Percentiles rank a stretch among this genome's conserved stretches.
Evolutionary conservation across 2,888 invertebrate genomes (phyloP).

Genomic region (Cenopis cana): DNA sequence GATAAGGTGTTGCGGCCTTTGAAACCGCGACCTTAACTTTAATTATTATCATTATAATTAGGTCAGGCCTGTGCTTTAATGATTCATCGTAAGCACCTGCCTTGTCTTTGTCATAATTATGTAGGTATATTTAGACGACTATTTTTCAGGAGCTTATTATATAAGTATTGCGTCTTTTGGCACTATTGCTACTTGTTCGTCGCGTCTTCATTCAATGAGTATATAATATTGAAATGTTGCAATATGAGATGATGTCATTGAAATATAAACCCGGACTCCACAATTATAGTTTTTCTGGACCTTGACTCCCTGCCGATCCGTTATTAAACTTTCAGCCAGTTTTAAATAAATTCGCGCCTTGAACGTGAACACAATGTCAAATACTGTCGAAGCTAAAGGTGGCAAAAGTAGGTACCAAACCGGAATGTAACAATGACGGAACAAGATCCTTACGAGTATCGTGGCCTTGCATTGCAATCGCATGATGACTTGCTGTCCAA

Average conservation of each 20-base stretch:
- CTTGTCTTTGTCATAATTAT: slow-evolving; percentile 15
- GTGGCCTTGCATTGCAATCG: background rate
- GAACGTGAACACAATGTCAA: background rate
- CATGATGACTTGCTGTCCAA: background rate
- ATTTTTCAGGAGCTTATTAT: background rate
- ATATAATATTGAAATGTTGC: no score
- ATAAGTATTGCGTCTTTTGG: background rate
- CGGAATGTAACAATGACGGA: background rate
- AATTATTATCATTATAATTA: slow-evolving; percentile 21
- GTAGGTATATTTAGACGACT: background rate
- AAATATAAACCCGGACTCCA: background rate
- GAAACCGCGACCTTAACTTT: slow-evolving; percentile 6
- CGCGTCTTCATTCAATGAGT: background rate
- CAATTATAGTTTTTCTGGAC: no score
- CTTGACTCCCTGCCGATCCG: no score
- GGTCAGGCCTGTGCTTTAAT: slow-evolving; percentile 1
- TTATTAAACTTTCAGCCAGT: background rate
- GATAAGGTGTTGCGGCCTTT: background rate
- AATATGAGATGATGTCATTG: background rate
- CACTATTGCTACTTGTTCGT: background rate
- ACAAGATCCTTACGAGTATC: background rate
- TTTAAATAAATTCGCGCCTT: background rate
- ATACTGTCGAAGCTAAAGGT: slow-evolving; percentile 5
- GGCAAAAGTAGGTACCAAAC: background rate
- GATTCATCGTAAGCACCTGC: background rate